Base-by-base conservation (phyloP, 1,140 invertebrate genomes). In the Ooceraea biroi region DNA sequence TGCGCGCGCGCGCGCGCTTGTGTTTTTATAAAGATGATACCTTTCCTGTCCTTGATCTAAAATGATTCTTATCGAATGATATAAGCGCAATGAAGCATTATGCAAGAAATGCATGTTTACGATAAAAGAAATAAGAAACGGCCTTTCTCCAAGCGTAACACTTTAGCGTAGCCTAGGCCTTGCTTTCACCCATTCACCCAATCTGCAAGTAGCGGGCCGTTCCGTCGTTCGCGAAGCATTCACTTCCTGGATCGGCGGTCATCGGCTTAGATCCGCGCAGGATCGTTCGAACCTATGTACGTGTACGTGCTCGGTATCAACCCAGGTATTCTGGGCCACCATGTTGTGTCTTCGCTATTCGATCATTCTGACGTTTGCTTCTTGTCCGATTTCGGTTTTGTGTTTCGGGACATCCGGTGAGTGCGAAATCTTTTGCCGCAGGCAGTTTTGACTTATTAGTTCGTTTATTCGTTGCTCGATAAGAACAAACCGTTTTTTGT, bases 161-260 rank as follows among this genome's bases (percentile, higher is more conserved):
- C 60, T 72, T 73, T 65, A 73, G 60, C 41, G 11, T 84, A 89
- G 69, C 76, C 73, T 85, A 88, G 69, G 68, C 73, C 87, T 90
- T 90, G 87, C 90, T 91, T 91, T 91, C 87, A 91, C 90, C 82
- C 19, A 68, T 60, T 82, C 83, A 55, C 36, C 30, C 50, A 69
- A 60, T 25, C 36, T 76, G 44, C 74, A 65, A 41, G 27, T 44
- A 87, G 87, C 76, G 71, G 58, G 30, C 14, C 76, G 69, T 52
- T 74, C 60, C 22, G 55, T 55, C 84, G 78, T 66, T 52, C 80
- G 71, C 61, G 68, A 55, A 63, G 73, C 82, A 48, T 83, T 61
- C 69, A 83, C 41, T 83, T 76, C 52, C 55, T 80, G 72, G 25
- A 60, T 85, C 78, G 11, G 63, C 66, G 57, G 22, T 72, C 52